Evolutionary conservation across 2,797 vertebrate species (phyloP).

Genomic region (Sitta carolinensis): DNA sequence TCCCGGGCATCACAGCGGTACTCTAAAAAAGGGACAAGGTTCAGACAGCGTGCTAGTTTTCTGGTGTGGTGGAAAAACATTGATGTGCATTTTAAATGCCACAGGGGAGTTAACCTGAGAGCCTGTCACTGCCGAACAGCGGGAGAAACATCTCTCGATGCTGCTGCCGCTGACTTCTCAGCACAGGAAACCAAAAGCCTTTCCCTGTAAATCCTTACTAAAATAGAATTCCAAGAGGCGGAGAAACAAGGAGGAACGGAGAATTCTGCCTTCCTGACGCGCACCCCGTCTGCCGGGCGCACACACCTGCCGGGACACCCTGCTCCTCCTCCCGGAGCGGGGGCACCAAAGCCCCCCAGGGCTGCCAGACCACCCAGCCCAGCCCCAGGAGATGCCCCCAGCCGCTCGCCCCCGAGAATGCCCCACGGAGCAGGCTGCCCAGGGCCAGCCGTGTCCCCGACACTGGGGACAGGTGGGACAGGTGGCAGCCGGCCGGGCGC

Average conservation of each 20-base stretch:
- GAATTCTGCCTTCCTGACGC: background rate
- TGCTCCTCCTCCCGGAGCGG: background rate
- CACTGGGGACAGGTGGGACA: background rate
- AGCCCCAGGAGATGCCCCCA: background rate
- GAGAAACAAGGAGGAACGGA: background rate
- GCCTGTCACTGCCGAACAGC: background rate
- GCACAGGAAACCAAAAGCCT: background rate
- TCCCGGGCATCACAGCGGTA: rapidly evolving
- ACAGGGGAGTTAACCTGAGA: background rate
- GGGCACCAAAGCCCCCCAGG: rapidly evolving
- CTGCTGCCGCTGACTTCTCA: background rate
- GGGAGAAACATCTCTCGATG: background rate
- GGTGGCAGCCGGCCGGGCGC: background rate
- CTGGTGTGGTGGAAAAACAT: background rate
- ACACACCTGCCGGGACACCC: background rate
- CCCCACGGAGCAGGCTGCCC: background rate
- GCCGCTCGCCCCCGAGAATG: background rate
- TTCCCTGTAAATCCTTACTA: background rate
- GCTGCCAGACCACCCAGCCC: background rate
- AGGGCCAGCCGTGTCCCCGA: background rate
- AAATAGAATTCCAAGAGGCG: background rate
- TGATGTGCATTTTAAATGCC: conserved; percentile 31
- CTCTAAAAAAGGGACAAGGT: background rate
- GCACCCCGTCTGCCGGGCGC: rapidly evolving
- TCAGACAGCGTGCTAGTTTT: background rate